A percentile compares a stretch with the other conserved stretches of the same genome.
These are phyloP conservation scores for Lasioglossum malachurum DNA, from an alignment of 2,888 invertebrate genomes.

Conservation along the genomic window DNA sequence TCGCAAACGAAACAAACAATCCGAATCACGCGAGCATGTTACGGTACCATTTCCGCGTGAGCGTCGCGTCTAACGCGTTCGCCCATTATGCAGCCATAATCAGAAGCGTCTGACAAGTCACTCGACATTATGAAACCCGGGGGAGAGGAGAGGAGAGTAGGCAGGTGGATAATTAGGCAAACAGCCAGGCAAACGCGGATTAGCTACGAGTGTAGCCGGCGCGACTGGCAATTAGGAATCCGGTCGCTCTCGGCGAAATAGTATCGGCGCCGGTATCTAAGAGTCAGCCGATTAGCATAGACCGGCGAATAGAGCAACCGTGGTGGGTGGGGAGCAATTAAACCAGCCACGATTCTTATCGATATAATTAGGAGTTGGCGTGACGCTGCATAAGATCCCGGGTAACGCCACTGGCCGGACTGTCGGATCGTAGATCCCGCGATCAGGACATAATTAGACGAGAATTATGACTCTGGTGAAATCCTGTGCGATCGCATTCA, in stretches of 20 bases:
- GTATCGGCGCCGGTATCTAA: conserved; percentile 66
- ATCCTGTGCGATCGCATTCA: conserved; percentile 35
- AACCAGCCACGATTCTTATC: conserved; percentile 62
- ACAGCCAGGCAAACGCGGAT: conserved; percentile 37
- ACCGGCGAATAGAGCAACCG: conserved; percentile 67
- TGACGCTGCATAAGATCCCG: conserved; percentile 77
- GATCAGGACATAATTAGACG: conserved; percentile 77
- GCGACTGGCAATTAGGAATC: conserved; percentile 64
- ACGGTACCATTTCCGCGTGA: conserved; percentile 6
- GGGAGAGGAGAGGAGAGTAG: background rate
- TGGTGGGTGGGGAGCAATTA: conserved; percentile 69
- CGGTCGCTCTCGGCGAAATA: conserved; percentile 46
- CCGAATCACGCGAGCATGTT: background rate
- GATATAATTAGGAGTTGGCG: conserved; percentile 80
- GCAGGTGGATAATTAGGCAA: conserved; percentile 11
- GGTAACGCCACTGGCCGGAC: conserved; percentile 65
- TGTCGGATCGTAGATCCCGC: conserved; percentile 79
- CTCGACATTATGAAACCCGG: background rate
- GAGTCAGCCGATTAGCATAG: conserved; percentile 60
- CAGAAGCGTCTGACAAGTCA: conserved; percentile 1
- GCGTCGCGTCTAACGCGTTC: background rate
- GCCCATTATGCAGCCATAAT: conserved; percentile 1
- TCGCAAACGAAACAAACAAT: background rate
- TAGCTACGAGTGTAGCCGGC: conserved; percentile 43
- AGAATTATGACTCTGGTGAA: conserved; percentile 73